Base-by-base conservation (phyloP, 2,113 vertebrate species). In the Pygoscelis antarcticus region DNA sequence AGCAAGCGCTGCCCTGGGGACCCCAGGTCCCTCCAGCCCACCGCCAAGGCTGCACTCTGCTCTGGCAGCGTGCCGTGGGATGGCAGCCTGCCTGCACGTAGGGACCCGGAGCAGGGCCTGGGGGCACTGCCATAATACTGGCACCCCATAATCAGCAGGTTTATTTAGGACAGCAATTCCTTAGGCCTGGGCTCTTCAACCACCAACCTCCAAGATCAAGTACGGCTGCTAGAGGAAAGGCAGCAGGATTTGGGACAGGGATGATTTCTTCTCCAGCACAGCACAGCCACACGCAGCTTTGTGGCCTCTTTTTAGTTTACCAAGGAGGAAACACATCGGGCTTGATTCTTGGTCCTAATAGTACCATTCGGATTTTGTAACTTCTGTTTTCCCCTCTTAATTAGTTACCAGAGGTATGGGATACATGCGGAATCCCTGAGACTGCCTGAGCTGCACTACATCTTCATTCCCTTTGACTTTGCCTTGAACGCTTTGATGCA, bases 1-100 rank as follows among this genome's bases (percentile, higher is more conserved):
- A 25, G 88, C 87, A 49, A 29, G 29, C 0, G 0, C 47, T 52
- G 64, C 54, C 70, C 65, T 38, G 64, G 42, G 70, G 54, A 34
- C 3, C 69, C 64, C 81, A 18, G 54, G 5, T 32, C 12, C 54
- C 75, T 25, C 34, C 85, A 58, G 36, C n/a, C 54, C 36, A 27
- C 32, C 2, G 1, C 47, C 32, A 34, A 18, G 30, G 57, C 57
- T n/a, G 36, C 26, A 10, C 14, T 34, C 76, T 2, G 17, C 49
- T 17, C n/a, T 3, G 1, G 23, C 57, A 32, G 34, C 2, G 1
- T 26, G 21, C 51, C 1, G 1, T 42, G 65, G 21, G 7, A 32
- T 16, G 51, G 49, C 64, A n/a, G 27, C 36, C 26, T 2, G 6
- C 57, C 29, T 2, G 27, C 23, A 21, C 7, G 1, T 5, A 21